These are phyloP conservation scores for Podarcis lilfordi DNA, from an alignment of 2,797 vertebrate species.

Conservation along the genomic window DNA sequence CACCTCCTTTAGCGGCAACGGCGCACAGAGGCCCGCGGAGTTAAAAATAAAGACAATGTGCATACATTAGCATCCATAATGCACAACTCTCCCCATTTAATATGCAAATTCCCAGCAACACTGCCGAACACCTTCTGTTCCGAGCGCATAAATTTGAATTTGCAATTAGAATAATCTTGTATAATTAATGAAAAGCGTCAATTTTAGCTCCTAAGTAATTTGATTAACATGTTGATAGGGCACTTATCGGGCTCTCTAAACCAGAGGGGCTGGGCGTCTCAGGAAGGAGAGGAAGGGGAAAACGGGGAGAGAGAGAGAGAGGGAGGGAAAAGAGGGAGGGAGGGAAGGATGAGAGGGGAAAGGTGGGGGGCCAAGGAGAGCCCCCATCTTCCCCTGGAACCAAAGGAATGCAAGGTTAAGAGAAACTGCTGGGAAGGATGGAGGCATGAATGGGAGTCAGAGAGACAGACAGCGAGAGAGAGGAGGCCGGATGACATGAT, in stretches of 20 bases:
- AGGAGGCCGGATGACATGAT: too few relatives aligned
- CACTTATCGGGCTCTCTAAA: constrained; percentile 85
- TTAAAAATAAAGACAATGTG: constrained; percentile 95
- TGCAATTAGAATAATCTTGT: constrained; percentile 97
- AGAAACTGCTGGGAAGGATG: background rate
- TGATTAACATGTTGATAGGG: constrained; percentile 96
- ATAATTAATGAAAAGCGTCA: constrained; percentile 98
- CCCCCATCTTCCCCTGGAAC: background rate
- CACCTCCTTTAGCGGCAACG: constrained; percentile 84
- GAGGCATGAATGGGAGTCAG: background rate
- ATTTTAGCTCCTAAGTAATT: constrained; percentile 94
- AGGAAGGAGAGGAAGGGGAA: constrained; percentile 53
- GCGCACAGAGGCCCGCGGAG: constrained; percentile 86
- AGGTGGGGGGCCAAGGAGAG: background rate
- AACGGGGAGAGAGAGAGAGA: background rate
- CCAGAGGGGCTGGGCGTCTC: constrained; percentile 74
- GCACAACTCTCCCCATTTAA: constrained; percentile 90
- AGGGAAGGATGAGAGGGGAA: background rate
- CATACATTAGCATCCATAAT: constrained; percentile 96
- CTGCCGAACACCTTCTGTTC: constrained; percentile 97
- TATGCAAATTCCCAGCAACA: constrained; percentile 95
- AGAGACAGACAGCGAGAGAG: too few relatives aligned
- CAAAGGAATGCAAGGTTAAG: too few relatives aligned
- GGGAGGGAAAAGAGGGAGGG: too few relatives aligned
- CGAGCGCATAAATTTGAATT: constrained; percentile 94